Base-by-base conservation (phyloP, 2,113 vertebrate genomes). In the Colinus virginianus region DNA sequence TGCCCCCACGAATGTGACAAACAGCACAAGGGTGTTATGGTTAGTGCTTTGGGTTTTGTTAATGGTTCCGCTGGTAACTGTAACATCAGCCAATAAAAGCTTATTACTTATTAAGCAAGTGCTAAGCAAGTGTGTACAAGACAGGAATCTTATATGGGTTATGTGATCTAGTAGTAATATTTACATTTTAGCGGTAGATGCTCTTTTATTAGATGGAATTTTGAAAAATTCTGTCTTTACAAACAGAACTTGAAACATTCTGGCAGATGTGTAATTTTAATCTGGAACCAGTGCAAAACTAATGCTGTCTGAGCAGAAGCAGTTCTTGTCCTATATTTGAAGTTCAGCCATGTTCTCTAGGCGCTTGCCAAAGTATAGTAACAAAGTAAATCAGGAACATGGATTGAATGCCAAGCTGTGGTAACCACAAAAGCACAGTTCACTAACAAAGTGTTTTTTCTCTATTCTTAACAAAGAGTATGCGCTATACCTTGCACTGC, bases 21-120 rank as follows among this genome's bases (percentile, higher is more conserved):
- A 91, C n/a, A 36, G 84, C 88, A 90, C 74, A 93, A 88, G 81
- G 81, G 69, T 93, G 89, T 96, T 90, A 89, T 3, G 8, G 71
- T 93, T 94, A 79, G 23, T 68, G 59, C 69, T 90, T 92, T 30
- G 11, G 95, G 77, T 23, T 95, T 64, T 79, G 56, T 89, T 92
- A 94, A 94, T 51, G 69, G 58, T 61, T 49, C 90, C 85, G 48
- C 38, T 86, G 91, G 9, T 71, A 91, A 89, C 66, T 92, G 48
- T 92, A 83, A 88, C 46, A 20, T 12, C 56, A 48, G 25, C 48
- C 38, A 49, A 68, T 92, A 96, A 97, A 97, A 94, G 34, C 62
- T 81, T 38, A 40, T 74, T 84, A 34, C 19, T 59, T 34, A 34
- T 13, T 59, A 59, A 59, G 20, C 20, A 34, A 34, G 34, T 13